Conservation (phyloP, 2,888 invertebrate species). For the Amorpha juglandis region DNA sequence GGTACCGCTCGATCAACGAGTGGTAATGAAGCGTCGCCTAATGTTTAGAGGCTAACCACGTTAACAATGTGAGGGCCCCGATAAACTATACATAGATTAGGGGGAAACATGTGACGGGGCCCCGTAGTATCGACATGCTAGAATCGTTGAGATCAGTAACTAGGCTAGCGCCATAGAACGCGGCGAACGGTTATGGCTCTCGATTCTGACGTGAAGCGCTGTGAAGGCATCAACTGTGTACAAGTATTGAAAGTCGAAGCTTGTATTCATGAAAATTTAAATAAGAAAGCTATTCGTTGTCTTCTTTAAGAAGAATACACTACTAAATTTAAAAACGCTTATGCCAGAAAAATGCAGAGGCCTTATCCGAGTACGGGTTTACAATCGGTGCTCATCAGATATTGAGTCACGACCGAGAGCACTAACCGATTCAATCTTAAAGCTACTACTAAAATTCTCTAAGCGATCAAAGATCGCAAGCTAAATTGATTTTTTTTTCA, state of each 20-base stretch:
- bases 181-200: slow-evolving; percentile 70
- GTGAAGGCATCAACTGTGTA: slow-evolving; percentile 22
- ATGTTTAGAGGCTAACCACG: slow-evolving; percentile 49
- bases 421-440: slow-evolving; percentile 76
- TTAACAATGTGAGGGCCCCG: slow-evolving; percentile 51
- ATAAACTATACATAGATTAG: slow-evolving; percentile 26
- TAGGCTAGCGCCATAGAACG: slow-evolving; percentile 66
- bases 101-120: slow-evolving; percentile 40
- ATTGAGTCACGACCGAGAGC: slow-evolving; percentile 65
- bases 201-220: slow-evolving; percentile 58
- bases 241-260: slow-evolving; percentile 26
- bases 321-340: slow-evolving; percentile 58
- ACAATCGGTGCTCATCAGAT: slow-evolving; percentile 37
- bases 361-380: slow-evolving; percentile 41
- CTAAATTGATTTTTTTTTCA: slow-evolving; percentile 79
- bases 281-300: slow-evolving; percentile 63
- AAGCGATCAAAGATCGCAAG: slow-evolving; percentile 82
- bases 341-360: slow-evolving; percentile 55
- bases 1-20: slow-evolving; percentile 70
- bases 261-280: slow-evolving; percentile 31
- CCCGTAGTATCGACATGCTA: slow-evolving; percentile 57
- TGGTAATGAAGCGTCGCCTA: slow-evolving; percentile 74
- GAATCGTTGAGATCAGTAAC: slow-evolving; percentile 69
- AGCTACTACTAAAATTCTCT: slow-evolving; percentile 81
- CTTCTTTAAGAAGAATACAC: slow-evolving; percentile 53